These are phyloP conservation scores for Heterochromis multidens DNA, from an alignment of 2,113 vertebrate species.

Conservation along the genomic window DNA sequence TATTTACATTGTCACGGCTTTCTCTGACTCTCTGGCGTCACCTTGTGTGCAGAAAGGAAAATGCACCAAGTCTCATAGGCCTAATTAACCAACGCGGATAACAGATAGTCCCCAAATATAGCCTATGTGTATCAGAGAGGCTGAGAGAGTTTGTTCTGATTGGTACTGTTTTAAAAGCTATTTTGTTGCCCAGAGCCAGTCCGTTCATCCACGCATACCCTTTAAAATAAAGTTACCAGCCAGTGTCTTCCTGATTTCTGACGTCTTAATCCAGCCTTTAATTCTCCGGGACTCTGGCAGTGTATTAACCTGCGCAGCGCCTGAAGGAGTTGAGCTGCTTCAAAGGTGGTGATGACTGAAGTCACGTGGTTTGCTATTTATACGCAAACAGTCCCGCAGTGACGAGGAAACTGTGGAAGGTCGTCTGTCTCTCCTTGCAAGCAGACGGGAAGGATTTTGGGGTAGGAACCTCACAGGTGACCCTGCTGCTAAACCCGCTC, in stretches of 20 bases:
- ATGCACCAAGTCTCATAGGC: neutral
- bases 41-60: neutral
- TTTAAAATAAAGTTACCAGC: neutral
- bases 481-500: constrained; percentile 19
- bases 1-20: neutral
- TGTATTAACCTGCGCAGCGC: neutral
- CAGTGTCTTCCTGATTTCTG: neutral
- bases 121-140: neutral
- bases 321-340: neutral
- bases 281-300: neutral
- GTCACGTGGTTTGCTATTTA: constrained; percentile 59
- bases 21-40: constrained; percentile 7
- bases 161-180: neutral
- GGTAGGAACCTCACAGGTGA: constrained; percentile 14
- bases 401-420: constrained; percentile 41
- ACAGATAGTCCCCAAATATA: neutral
- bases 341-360: neutral
- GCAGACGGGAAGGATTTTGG: neutral
- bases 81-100: neutral
- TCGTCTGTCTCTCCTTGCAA: neutral
- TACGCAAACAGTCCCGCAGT: constrained; percentile 47
- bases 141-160: neutral
- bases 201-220: neutral
- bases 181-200: neutral
- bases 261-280: neutral